Base-by-base conservation (phyloP, 2,888 invertebrate species). In the Acronicta leporina region DNA sequence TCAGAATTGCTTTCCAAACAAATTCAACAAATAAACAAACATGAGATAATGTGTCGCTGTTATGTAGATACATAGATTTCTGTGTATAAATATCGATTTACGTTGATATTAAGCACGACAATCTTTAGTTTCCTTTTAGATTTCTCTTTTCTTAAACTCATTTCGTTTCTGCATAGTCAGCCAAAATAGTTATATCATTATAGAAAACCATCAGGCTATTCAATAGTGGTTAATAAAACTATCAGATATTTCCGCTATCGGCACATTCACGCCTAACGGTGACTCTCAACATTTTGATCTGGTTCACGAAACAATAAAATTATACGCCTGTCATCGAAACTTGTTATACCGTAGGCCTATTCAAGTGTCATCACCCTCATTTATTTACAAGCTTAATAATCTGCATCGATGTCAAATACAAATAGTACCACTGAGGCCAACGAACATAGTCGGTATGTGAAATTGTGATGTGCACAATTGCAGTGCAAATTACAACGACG, bases 261-360 rank as follows among this genome's bases (percentile, higher is more conserved):
- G 87, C 82, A 78, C 89, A 83, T 87, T 91, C 85, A 87, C 89
- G 84, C 81, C 83, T 93, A 93, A 93, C 93, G 91, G 93, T 90
- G 74, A 80, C 86, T 87, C 82, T 80, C 38, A 82, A 79, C 85
- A 84, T 88, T 90, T 85, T 83, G 89, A 92, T 92, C 88, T 92
- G 90, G 90, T 92, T 90, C 89, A 89, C 85, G 87, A 86, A 88
- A 91, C 91, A 91, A 92, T 91, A 88, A 92, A 91, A 92, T 88
- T 84, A 83, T 85, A 78, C 66, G 75, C 80, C 78, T 84, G 83
- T 84, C 85, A 85, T 79, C 81, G 75, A 84, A 89, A 88, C 85
- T 81, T 75, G 85, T 84, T 87, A 81, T 75, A 79, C 75, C 78
- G 81, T 81, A 83, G 81, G 80, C 77, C 78, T 80, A 83, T 86